Evolutionary conservation across 2,113 vertebrate genomes (phyloP), one percentile per base, ranked within the genome.

Genomic region (Lagopus muta): DNA sequence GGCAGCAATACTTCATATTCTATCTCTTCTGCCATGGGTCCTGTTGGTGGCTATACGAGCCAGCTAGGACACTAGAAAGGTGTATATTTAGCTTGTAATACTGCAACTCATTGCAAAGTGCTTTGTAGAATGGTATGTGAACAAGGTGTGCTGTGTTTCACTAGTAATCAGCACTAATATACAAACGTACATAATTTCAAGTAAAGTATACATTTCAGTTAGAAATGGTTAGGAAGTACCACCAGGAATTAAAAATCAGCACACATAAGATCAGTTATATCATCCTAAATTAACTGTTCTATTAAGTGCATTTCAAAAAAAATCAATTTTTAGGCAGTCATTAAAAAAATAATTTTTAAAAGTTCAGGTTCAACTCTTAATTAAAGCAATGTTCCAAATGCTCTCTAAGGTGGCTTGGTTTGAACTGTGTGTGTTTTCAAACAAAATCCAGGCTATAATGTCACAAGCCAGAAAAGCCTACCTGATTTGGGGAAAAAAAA

Each of bases 81-180:
- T 93, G 83, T 77, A 61, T 85, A 78, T 82, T 87, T 83, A 88
- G 83, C 47, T 86, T 64, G 19, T 81, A 73, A 82, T 67, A 76
- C 83, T 93, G 77, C 40, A 75, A 32, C 55, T 70, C 78, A 74
- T 77, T 95, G 9, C 7, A 40, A 40, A 88, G 21, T 78, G 66
- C 82, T 73, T 74, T 82, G 60, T 54, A 77, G 72, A 54, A 83
- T 34, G 57, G 64, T 52, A 45, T 15, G 32, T 52, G 66, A 67
- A 82, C 22, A 54, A 94, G 66, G 61, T 34, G 45, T 36, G 50
- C 32, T 11, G 18, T 43, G 32, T 77, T 84, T 86, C 65, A 76
- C 61, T 22, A 83, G 81, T 70, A 86, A 72, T 64, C 84, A 80
- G 8, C 47, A 90, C 64, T 62, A 21, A 67, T 18, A 40, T 69